Evolutionary conservation across 2,797 vertebrate genomes (phyloP), one percentile per base, ranked within the genome.

Genomic region (Chelmon rostratus): DNA sequence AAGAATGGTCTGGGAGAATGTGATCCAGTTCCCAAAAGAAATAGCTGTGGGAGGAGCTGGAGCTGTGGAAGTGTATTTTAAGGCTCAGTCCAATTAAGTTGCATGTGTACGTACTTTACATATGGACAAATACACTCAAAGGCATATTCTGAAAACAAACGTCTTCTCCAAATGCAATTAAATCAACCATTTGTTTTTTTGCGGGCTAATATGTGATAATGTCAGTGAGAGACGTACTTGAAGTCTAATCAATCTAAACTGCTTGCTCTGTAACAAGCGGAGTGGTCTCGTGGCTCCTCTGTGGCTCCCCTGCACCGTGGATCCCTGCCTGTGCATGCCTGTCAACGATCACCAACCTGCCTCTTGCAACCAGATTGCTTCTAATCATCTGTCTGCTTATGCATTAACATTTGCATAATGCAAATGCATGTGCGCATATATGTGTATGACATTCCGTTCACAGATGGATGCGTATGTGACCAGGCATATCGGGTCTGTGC

Each of bases 1-100:
- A 90, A 73, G 63, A 76, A 76, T 82, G 80, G 21, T 80, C 65
- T 33, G 15, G 2, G 59, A 68, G 64, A 80, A 91, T 76, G 53
- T 68, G 53, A 83, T 81, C 69, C 80, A 67, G 83, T 72, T 79
- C 88, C 77, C 71, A 21, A 33, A 21, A 79, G 73, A 67, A 47
- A 47, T 15, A 58, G 35, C 57, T 16, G n/a, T 19, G 63, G 28
- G 58, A 13, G 7, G 31, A 66, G 54, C 8, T 63, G 53, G 65
- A 74, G 74, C 74, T 59, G 44, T 7, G 58, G 63, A 3, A 46
- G 21, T 13, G 19, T 44, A 67, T 77, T 68, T 64, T 25, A 72
- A 69, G 28, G 15, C 6, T 3, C 35, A 19, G 11, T 57, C 44
- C 66, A 62, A 75, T 46, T 2, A 62, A 9, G n/a, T 5, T 69